These are phyloP conservation scores for Alexandromys fortis DNA, from an alignment of 2,113 vertebrate species.

Conservation along the genomic window DNA sequence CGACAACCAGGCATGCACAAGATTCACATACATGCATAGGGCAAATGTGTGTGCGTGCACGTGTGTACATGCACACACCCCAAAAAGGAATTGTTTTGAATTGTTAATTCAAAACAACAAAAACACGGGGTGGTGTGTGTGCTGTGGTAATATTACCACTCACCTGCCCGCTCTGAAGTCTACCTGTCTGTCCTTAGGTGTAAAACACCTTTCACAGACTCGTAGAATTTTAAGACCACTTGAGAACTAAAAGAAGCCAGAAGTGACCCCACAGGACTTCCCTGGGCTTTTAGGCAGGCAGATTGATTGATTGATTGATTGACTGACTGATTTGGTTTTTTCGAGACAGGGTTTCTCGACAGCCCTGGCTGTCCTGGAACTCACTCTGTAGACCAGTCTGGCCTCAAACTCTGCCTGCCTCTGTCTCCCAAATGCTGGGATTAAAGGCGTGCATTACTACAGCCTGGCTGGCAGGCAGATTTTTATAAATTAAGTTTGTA, in stretches of 20 bases:
- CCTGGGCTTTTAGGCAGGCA: neutral
- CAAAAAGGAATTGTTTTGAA: no score
- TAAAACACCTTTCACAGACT: constrained; percentile 57
- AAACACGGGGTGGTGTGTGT: neutral
- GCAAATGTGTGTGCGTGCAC: no score
- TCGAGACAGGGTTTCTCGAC: no score
- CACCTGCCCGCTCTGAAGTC: neutral
- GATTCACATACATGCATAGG: neutral
- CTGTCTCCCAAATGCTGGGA: no score
- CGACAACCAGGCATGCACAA: neutral
- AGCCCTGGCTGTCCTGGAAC: no score
- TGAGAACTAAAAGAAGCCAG: constrained; percentile 41
- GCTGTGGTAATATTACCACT: constrained; percentile 1
- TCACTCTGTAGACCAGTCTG: no score
- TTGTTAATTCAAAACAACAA: constrained; percentile 51
- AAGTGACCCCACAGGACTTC: neutral
- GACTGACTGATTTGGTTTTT: no score
- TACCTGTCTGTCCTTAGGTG: neutral
- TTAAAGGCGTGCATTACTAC: no score
- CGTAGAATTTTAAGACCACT: constrained; percentile 40
- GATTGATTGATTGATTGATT: constrained; percentile 18
- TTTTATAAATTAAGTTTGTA: constrained; percentile 57
- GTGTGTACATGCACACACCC: no score
- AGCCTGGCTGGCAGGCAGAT: neutral
- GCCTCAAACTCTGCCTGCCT: no score